Base-by-base conservation (phyloP, 1,140 invertebrate species). In the Pentalonia nigronervosa region DNA sequence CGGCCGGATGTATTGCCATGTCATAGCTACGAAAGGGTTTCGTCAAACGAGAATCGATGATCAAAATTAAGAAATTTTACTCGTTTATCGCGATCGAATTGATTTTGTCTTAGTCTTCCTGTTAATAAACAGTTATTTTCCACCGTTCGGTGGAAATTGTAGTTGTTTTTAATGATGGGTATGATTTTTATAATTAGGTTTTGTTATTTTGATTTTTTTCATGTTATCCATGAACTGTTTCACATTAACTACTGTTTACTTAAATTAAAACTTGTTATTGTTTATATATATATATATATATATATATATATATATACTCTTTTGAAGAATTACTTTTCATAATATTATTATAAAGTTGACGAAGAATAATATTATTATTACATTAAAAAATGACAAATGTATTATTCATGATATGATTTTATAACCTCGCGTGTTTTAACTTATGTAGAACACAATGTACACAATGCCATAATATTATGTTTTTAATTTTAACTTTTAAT, bases 401-500 rank as follows among this genome's bases (percentile, higher is more conserved):
- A n/a, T 76, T 76, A 76, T 76, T 76, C 60, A 76, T 76, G 60
- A 76, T 34, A n/a, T 76, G n/a, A 76, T 76, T 76, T 76, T n/a
- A 76, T 76, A 76, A 20, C 30, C 60, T 76, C 14, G 60, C 60
- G 60, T 76, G 60, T n/a, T 76, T 3, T 53, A 76, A n/a, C 60
- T 76, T 76, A 20, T 7, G 11, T 17, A 14, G 6, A 76, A 76
- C 14, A 76, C n/a, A 76, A 76, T n/a, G n/a, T 0, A 67, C 30
- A 67, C 60, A 67, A 67, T 67, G n/a, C n/a, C 41, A 1, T 4
- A 41, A 41, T 41, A 41, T n/a, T 76, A 17, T n/a, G 14, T 76
- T 53, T 76, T 76, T 76, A 76, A 76, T 76, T 76, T 34, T 34
- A 76, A 76, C 60, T n/a, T 76, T 76, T 76, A 76, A 76, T 76